Evolutionary conservation across 2,113 vertebrate genomes (phyloP).

Genomic region (Furnarius figulus): DNA sequence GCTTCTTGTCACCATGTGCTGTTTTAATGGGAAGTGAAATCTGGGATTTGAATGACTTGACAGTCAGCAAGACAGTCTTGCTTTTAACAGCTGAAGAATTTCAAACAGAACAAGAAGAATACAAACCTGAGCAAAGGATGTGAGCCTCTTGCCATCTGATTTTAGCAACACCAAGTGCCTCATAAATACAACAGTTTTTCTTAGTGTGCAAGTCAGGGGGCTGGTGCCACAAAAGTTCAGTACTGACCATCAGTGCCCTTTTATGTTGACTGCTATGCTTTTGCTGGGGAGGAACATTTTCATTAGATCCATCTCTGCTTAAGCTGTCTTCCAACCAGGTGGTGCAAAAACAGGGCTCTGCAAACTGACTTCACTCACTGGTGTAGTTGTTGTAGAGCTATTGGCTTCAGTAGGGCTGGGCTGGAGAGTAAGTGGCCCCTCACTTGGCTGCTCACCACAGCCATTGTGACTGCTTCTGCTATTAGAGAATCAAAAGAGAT

Average conservation of each 20-base stretch:
- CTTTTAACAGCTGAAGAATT: conserved; percentile 9
- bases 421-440: conserved; percentile 8
- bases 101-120: not conserved
- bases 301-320: not conserved
- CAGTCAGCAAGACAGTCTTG: not conserved
- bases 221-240: fast-evolving
- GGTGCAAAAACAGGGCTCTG: not conserved
- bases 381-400: not conserved
- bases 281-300: not conserved
- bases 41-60: conserved; percentile 6
- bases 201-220: not conserved
- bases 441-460: conserved; percentile 9
- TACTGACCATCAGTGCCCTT: not conserved
- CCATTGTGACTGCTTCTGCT: conserved; percentile 42
- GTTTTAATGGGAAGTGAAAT: conserved; percentile 26
- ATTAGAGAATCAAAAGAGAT: conserved; percentile 17
- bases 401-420: not conserved
- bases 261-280: not conserved
- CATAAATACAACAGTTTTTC: not conserved
- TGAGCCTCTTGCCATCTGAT: not conserved
- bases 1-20: not conserved
- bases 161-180: not conserved
- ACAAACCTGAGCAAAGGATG: not conserved
- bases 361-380: not conserved
- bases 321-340: not conserved